These are phyloP conservation scores for Gastrophysa polygoni DNA, from an alignment of 2,888 invertebrate genomes.

Conservation along the genomic window DNA sequence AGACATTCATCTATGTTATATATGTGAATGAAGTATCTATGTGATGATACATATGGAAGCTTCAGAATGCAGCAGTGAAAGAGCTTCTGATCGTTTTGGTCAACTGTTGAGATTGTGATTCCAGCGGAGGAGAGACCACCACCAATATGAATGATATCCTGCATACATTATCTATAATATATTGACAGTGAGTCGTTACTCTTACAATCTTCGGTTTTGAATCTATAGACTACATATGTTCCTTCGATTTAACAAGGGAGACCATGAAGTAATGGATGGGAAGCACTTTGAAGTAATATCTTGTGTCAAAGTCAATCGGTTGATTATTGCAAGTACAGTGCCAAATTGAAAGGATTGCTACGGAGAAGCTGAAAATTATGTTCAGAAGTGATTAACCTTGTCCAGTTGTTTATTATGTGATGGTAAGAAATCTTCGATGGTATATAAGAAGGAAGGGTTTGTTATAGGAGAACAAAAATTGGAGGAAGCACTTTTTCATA, in stretches of 20 bases:
- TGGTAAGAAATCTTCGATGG: too few species aligned
- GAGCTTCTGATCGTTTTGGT: too few species aligned
- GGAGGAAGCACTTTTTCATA: too few species aligned
- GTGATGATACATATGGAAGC: too few species aligned
- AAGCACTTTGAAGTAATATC: conserved; percentile 1
- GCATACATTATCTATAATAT: conserved; percentile 20
- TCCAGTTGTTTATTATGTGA: too few species aligned
- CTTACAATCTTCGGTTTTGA: conserved; percentile 21
- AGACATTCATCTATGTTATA: too few species aligned
- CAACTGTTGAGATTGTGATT: neutral
- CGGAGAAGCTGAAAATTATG: neutral
- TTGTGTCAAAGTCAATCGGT: neutral
- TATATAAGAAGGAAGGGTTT: too few species aligned
- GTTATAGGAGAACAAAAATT: too few species aligned
- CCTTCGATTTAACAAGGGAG: conserved; percentile 2
- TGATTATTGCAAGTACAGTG: neutral
- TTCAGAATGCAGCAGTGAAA: too few species aligned
- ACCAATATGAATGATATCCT: conserved; percentile 3
- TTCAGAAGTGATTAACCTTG: neutral
- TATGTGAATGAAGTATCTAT: too few species aligned
- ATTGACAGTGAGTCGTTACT: conserved; percentile 17
- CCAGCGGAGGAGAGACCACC: neutral
- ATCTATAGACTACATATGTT: conserved; percentile 13
- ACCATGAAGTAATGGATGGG: conserved; percentile 3
- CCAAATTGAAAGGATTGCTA: neutral